These are phyloP conservation scores for Drosophila peninsularis DNA, from an alignment of 2,888 invertebrate genomes.

Conservation along the genomic window DNA sequence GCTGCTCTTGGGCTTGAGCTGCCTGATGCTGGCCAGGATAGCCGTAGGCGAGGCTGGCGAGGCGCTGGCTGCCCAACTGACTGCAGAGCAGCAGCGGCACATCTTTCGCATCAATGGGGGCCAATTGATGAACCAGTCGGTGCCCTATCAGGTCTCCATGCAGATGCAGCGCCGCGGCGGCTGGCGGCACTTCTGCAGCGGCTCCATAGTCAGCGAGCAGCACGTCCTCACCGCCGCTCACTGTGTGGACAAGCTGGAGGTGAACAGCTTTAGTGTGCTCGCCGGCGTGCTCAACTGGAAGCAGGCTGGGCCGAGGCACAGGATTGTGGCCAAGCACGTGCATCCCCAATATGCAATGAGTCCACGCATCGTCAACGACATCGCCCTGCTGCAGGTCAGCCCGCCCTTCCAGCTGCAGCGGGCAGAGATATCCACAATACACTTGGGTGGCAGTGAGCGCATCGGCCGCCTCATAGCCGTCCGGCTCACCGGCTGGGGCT, in stretches of 20 bases:
- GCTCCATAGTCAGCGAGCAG: conserved; percentile 80
- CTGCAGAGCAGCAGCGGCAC: neutral
- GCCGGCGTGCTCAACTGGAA: conserved; percentile 74
- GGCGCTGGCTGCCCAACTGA: no score
- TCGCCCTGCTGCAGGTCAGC: conserved; percentile 80
- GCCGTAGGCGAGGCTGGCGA: neutral
- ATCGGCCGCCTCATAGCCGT: conserved; percentile 74
- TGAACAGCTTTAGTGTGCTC: conserved; percentile 69
- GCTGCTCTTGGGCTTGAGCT: conserved; percentile 3
- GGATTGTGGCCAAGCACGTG: conserved; percentile 62
- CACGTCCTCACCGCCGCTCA: conserved; percentile 84
- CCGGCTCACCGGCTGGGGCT: conserved; percentile 84
- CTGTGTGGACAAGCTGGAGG: conserved; percentile 73
- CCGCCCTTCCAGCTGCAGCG: conserved; percentile 72
- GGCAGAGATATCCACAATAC: conserved; percentile 60
- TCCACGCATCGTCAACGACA: conserved; percentile 76
- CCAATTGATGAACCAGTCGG: conserved; percentile 60
- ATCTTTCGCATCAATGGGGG: conserved; percentile 77
- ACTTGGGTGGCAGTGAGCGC: conserved; percentile 59
- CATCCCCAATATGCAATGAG: conserved; percentile 76
- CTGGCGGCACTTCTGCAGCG: conserved; percentile 83
- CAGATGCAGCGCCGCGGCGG: conserved; percentile 67
- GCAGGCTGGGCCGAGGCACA: conserved; percentile 75
- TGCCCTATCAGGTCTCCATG: conserved; percentile 83
- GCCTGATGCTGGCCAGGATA: neutral